phyloP scores from a whole-genome alignment of 2,888 invertebrate species.

The Chouioia cunea region DNA sequence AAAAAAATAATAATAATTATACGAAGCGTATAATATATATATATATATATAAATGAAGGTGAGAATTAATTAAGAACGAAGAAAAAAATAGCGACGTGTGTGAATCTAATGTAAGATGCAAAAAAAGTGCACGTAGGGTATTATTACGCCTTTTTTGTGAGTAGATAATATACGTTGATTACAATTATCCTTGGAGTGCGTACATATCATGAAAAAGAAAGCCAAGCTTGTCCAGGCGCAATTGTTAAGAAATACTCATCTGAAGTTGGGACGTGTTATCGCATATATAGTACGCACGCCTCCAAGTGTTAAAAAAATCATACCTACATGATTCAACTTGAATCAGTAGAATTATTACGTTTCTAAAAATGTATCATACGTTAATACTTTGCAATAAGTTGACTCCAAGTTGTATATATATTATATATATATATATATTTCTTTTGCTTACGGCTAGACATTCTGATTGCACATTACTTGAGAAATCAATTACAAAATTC shows the following conservation, averaged over 20 bases:
- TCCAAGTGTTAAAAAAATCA: constrained; percentile 55
- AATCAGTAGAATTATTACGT: constrained; percentile 59
- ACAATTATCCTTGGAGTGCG: constrained; percentile 30
- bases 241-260: constrained; percentile 16
- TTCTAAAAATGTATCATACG: constrained; percentile 54
- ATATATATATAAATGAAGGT: too few relatives aligned
- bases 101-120: constrained; percentile 7
- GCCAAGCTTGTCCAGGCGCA: constrained; percentile 27
- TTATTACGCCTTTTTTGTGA: constrained; percentile 31
- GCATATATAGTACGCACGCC: constrained; percentile 22
- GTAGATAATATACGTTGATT: constrained; percentile 17
- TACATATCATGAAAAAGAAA: constrained; percentile 31
- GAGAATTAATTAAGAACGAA: not conserved
- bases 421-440: too few relatives aligned
- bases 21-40: too few relatives aligned
- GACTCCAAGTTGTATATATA: constrained; percentile 5
- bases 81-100: constrained; percentile 5
- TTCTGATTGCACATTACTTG: too few relatives aligned
- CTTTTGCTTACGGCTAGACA: too few relatives aligned
- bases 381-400: constrained; percentile 55
- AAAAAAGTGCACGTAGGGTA: constrained; percentile 33
- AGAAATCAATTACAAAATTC: too few relatives aligned
- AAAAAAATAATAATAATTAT: not conserved
- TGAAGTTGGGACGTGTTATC: not conserved
- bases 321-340: constrained; percentile 64